Evolutionary conservation across 2,113 vertebrate species (phyloP).

Genomic region (Poeciliopsis turrubarensis): DNA sequence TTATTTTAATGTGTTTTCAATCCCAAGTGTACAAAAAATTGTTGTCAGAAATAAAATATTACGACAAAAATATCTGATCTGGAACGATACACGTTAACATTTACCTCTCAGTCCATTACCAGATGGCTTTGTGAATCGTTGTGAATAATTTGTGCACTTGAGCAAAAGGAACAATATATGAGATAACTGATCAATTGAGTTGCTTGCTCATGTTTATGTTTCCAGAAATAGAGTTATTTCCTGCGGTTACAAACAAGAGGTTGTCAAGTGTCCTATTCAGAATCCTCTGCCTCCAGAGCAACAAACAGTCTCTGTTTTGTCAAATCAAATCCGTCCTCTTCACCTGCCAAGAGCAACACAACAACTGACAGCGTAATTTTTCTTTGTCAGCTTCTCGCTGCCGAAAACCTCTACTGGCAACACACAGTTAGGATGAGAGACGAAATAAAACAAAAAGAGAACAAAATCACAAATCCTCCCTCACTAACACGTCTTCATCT

Average conservation of each 20-base stretch:
- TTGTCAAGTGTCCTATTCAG: constrained; percentile 37
- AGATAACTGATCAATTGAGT: background rate
- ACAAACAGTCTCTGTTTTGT: constrained; percentile 55
- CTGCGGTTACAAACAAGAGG: constrained; percentile 15
- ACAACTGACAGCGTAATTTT: constrained; percentile 51
- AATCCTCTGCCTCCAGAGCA: constrained; percentile 41
- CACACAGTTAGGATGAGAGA: constrained; percentile 28
- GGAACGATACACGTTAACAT: background rate
- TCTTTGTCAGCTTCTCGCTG: constrained; percentile 33
- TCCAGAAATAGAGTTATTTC: constrained; percentile 8
- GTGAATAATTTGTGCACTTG: background rate
- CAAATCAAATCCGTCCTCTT: constrained; percentile 41
- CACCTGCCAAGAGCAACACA: constrained; percentile 60
- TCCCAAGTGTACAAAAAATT: no score
- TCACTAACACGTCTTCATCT: constrained; percentile 38
- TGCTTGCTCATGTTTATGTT: background rate
- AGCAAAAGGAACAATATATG: background rate
- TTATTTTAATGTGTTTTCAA: background rate
- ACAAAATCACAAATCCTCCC: constrained; percentile 20
- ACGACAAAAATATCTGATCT: background rate
- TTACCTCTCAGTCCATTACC: background rate
- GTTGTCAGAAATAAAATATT: background rate
- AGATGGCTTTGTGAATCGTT: background rate
- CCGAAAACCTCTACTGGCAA: constrained; percentile 30
- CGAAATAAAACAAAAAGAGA: constrained; percentile 17